Conservation (phyloP, 2,113 vertebrate genomes). For the Callipepla squamata region DNA sequence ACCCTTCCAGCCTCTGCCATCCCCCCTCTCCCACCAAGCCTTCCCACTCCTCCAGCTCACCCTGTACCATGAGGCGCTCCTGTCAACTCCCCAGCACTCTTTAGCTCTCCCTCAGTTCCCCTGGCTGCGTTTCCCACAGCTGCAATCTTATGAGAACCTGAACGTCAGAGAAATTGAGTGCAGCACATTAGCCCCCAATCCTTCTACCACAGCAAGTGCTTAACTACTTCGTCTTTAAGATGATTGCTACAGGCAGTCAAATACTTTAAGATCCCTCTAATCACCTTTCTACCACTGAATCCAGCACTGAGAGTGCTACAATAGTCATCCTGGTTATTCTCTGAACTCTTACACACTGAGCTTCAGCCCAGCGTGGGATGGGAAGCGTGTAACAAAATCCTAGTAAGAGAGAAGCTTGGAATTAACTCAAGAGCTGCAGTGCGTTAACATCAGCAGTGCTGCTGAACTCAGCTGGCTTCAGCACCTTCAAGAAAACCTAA, state of each 20-base stretch:
- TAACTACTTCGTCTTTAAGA: neutral
- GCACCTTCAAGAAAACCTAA: neutral
- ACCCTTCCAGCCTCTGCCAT: neutral
- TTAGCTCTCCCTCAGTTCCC: neutral
- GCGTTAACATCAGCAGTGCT: neutral
- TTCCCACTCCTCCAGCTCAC: neutral
- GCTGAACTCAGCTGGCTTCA: neutral
- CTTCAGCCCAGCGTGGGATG: neutral
- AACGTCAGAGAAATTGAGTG: neutral
- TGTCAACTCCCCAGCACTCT: neutral
- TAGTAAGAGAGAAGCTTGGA: neutral
- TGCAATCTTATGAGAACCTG: neutral
- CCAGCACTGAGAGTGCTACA: neutral
- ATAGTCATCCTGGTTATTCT: neutral
- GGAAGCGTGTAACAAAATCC: neutral
- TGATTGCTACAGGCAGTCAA: neutral
- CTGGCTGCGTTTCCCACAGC: neutral
- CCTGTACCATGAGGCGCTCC: neutral
- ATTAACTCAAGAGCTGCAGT: neutral
- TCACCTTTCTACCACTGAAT: neutral
- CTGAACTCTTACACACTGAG: neutral
- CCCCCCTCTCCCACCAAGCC: neutral
- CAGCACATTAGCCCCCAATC: neutral
- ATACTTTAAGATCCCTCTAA: neutral
- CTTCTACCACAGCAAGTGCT: neutral